Conservation (phyloP, 2,113 vertebrate species). For the Gallinago media region DNA sequence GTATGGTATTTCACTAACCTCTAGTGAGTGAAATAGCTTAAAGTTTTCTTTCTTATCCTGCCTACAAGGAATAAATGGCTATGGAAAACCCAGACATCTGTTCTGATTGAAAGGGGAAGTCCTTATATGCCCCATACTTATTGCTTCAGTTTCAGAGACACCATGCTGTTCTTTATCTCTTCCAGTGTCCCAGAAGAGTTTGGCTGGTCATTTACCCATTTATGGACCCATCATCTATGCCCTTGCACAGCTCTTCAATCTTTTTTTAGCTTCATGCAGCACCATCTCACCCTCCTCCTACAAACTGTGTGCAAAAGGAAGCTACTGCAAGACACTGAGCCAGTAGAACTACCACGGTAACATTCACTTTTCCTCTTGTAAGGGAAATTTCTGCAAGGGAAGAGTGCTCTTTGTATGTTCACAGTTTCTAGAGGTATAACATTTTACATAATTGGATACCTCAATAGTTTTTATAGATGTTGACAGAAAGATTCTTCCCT, state of each 20-base stretch:
- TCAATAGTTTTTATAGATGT: not conserved
- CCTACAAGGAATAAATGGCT: not conserved
- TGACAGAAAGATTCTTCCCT: slow-evolving; percentile 47
- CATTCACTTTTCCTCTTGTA: not conserved
- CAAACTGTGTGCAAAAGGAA: not conserved
- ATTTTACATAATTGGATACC: not conserved
- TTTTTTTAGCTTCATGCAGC: not conserved
- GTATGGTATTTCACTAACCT: not conserved
- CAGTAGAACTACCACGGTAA: fast-evolving
- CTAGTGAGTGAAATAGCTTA: not conserved
- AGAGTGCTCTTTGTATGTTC: not conserved
- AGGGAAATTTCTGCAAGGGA: not conserved
- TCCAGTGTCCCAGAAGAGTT: not conserved
- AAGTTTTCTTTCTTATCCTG: not conserved
- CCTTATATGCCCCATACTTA: not conserved
- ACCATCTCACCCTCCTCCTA: not conserved
- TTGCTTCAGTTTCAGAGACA: not conserved
- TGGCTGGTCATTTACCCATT: not conserved
- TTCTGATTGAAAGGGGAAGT: not conserved
- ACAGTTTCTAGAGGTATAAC: not conserved
- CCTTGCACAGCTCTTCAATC: not conserved
- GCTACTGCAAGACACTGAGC: not conserved
- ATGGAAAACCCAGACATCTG: not conserved
- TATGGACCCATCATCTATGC: not conserved
- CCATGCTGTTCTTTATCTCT: not conserved